phyloP scores from a whole-genome alignment of 2,113 vertebrate genomes.

The Barbus barbus region DNA sequence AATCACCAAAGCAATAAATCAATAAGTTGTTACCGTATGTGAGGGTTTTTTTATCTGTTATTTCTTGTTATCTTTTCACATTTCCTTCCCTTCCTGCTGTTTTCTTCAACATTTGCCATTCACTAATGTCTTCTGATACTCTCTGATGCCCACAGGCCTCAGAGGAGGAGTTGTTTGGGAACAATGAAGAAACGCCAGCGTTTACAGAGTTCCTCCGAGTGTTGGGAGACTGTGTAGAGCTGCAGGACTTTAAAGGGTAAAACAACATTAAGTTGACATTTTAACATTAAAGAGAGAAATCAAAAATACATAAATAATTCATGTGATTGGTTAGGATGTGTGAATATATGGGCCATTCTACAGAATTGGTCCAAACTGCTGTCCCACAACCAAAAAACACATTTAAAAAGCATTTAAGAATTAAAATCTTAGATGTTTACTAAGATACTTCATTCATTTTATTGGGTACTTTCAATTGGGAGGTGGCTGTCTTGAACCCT shows the following conservation, averaged over 20 bases:
- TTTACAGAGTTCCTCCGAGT: constrained; percentile 87
- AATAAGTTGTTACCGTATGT: not conserved
- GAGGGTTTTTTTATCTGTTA: not conserved
- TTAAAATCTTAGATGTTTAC: too few relatives aligned
- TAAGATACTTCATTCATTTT: too few relatives aligned
- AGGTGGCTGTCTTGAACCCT: too few relatives aligned
- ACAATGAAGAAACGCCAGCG: constrained; percentile 86
- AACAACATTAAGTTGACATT: too few relatives aligned
- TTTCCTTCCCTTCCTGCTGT: not conserved
- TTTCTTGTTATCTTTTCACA: not conserved
- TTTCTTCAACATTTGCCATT: not conserved
- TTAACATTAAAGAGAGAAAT: not conserved
- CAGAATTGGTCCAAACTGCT: too few relatives aligned
- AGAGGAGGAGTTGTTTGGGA: constrained; percentile 91
- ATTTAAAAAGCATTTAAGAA: too few relatives aligned
- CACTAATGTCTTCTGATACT: not conserved
- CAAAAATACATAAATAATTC: not conserved
- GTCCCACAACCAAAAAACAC: too few relatives aligned
- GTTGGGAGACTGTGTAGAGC: constrained; percentile 87
- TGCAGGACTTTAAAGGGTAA: constrained; percentile 95
- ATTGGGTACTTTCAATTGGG: too few relatives aligned
- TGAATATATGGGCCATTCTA: too few relatives aligned
- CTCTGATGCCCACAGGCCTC: constrained; percentile 76
- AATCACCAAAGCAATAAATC: constrained; percentile 19
- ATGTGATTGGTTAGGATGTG: not conserved